Percentiles rank a stretch among this genome's conserved stretches.
Evolutionary conservation across 2,888 invertebrate genomes (phyloP).

Genomic region (Siphlonurus alternatus): DNA sequence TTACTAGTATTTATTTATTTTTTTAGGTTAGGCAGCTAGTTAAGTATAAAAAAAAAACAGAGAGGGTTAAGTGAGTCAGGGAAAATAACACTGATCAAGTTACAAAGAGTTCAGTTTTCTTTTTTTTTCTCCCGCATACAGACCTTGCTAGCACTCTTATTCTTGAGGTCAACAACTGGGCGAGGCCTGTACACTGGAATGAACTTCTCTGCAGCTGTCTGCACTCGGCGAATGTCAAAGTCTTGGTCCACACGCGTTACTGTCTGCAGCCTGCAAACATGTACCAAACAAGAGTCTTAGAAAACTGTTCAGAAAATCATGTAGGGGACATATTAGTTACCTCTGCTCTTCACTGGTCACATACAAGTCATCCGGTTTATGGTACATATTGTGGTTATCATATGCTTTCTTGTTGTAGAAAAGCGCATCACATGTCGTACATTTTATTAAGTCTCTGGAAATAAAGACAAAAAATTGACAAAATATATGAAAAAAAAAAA

Average conservation of each 20-base stretch:
- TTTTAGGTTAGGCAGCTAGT: too few species aligned
- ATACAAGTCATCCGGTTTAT: conserved; percentile 41
- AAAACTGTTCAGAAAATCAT: background rate
- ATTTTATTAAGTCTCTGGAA: conserved; percentile 36
- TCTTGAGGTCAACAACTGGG: background rate
- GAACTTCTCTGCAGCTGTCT: conserved; percentile 19
- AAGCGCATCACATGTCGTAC: conserved; percentile 44
- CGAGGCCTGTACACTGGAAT: conserved; percentile 11
- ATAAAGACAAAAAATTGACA: too few species aligned
- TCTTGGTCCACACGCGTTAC: conserved; percentile 33
- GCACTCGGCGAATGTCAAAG: conserved; percentile 32
- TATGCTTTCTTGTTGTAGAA: conserved; percentile 48
- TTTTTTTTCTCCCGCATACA: too few species aligned
- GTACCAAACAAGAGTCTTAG: background rate
- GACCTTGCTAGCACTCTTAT: background rate
- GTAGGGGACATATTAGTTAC: conserved; percentile 15
- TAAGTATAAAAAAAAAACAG: too few species aligned
- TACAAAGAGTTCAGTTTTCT: too few species aligned
- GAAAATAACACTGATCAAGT: too few species aligned
- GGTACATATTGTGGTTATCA: conserved; percentile 42
- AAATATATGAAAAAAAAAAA: background rate
- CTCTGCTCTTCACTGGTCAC: conserved; percentile 37
- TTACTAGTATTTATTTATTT: too few species aligned
- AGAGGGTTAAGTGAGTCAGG: too few species aligned
- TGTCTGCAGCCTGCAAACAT: conserved; percentile 25